These are phyloP conservation scores for Eurosta solidaginis DNA, from an alignment of 1,140 invertebrate species.

Conservation along the genomic window DNA sequence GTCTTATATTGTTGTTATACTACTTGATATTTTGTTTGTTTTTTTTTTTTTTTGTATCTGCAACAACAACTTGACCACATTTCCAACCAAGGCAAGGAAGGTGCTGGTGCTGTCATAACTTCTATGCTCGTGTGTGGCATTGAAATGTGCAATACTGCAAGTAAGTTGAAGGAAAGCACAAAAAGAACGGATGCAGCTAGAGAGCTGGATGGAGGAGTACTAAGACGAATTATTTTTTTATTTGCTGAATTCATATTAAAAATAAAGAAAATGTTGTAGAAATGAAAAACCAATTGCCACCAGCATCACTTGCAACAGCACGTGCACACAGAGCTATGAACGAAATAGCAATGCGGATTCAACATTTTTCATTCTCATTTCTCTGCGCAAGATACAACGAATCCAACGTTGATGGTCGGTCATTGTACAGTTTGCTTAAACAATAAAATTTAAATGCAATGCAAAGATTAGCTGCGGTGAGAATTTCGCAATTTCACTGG, in stretches of 20 bases:
- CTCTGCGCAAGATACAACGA: not conserved
- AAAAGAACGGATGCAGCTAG: not conserved
- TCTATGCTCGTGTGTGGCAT: not conserved
- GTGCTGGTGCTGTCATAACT: not conserved
- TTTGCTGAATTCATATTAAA: not conserved
- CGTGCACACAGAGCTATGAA: not conserved
- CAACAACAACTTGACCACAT: not conserved
- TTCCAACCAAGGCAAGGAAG: not conserved
- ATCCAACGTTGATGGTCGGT: not conserved
- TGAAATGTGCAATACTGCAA: not conserved
- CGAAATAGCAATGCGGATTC: not conserved
- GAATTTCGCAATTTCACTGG: constrained; percentile 21
- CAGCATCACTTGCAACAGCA: not conserved
- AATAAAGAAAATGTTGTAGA: not conserved
- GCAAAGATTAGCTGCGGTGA: constrained; percentile 23
- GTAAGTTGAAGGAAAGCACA: not conserved
- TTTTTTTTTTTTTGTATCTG: not conserved
- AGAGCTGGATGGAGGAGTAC: not conserved
- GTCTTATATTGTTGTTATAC: not conserved
- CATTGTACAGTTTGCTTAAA: constrained; percentile 1
- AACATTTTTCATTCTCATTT: not conserved
- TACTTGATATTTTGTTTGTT: not conserved
- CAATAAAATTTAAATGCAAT: constrained; percentile 29
- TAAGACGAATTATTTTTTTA: not conserved
- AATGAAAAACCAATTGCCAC: not conserved